Percentiles rank a stretch among this genome's conserved stretches.
Evolutionary conservation across 2,113 vertebrate genomes (phyloP).

Genomic region (Rhea pennata): DNA sequence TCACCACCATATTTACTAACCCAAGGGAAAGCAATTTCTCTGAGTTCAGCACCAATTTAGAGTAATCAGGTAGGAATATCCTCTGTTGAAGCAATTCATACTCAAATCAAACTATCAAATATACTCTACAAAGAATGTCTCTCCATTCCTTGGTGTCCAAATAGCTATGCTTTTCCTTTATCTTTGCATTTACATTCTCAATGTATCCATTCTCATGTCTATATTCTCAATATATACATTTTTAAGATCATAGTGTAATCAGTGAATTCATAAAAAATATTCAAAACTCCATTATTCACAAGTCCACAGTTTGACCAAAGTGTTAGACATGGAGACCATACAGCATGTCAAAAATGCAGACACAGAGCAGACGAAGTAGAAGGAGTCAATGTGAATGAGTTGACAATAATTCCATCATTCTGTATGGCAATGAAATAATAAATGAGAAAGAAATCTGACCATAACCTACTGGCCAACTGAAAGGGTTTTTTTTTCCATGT

Average conservation of each 20-base stretch:
- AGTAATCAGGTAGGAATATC: neutral
- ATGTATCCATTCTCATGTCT: neutral
- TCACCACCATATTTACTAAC: neutral
- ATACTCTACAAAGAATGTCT: neutral
- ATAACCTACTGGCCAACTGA: neutral
- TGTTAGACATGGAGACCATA: neutral
- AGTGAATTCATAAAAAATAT: neutral
- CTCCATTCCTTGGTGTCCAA: neutral
- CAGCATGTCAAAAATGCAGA: neutral
- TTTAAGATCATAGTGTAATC: neutral
- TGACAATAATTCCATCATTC: neutral
- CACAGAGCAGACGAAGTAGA: neutral
- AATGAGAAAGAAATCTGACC: neutral
- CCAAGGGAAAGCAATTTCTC: neutral
- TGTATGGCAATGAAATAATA: neutral
- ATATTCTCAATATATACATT: neutral
- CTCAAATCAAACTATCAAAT: neutral
- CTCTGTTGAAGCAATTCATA: neutral
- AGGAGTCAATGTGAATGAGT: neutral
- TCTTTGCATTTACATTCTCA: neutral
- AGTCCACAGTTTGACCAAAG: neutral
- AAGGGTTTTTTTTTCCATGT: neutral
- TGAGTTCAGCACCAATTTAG: neutral
- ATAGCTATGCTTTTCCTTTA: neutral
- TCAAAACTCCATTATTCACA: neutral